These are phyloP conservation scores for Pseudobourletiella spinata DNA, from an alignment of 1,140 invertebrate species.

Conservation along the genomic window DNA sequence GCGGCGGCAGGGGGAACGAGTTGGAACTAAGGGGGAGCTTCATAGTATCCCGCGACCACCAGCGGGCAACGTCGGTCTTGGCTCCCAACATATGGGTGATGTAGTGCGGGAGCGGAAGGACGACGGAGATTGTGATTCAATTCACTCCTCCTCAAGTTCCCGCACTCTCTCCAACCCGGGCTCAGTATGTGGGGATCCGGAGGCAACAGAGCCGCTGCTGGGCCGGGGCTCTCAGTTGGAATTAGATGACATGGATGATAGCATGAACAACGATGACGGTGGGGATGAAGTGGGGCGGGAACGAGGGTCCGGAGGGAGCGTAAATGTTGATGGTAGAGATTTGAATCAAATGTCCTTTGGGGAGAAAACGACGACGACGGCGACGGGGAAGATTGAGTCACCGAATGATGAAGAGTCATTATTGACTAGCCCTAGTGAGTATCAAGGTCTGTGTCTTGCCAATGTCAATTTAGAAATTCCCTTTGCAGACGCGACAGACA, in stretches of 20 bases:
- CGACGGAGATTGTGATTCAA: conserved; percentile 14
- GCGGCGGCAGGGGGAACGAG: neutral
- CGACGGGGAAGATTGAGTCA: no score
- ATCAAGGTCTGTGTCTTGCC: neutral
- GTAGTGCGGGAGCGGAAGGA: neutral
- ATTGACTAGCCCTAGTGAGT: neutral
- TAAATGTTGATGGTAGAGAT: neutral
- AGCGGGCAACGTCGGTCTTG: neutral
- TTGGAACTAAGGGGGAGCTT: neutral
- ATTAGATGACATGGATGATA: conserved; percentile 8
- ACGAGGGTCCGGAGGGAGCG: neutral
- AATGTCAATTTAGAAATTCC: conserved; percentile 2
- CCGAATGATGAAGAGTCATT: no score
- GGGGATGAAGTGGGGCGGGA: neutral
- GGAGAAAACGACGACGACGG: no score
- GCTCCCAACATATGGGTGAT: neutral
- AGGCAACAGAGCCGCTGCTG: conserved; percentile 30
- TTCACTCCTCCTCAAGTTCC: conserved; percentile 23
- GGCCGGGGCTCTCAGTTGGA: conserved; percentile 7
- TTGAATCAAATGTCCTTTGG: neutral
- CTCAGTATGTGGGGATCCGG: conserved; percentile 22
- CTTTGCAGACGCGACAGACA: conserved; percentile 4
- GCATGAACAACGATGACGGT: neutral
- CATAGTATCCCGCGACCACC: neutral
- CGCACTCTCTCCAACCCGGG: conserved; percentile 22